Base-by-base conservation (phyloP, 1,140 invertebrate species). In the Druon quercuslanigerum region DNA sequence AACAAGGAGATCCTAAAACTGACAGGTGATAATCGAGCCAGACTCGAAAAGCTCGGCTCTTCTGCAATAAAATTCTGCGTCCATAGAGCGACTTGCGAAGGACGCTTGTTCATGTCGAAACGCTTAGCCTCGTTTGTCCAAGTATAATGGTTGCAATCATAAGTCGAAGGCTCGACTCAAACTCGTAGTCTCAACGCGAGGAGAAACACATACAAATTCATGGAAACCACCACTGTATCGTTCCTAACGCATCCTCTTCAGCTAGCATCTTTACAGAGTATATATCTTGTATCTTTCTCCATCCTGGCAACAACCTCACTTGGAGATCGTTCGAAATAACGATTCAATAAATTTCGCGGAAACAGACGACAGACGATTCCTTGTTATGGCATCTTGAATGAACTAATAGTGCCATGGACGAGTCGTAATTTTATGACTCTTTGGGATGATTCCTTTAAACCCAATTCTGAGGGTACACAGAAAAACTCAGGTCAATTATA, bases 51-150 rank as follows among this genome's bases (percentile, higher is more conserved):
- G 40, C 57, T 52, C 80, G 77, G 81, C 80, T 73, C 25, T 74
- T 57, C 56, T 71, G 71, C 73, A 77, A 75, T n/a, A n/a, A n/a
- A n/a, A n/a, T 75, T 76, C 74, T 56, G 74, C 60, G 73, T 60
- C 73, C 73, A 78, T 75, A 60, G 77, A 71, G 50, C 73, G 71
- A 74, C 66, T 71, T 72, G 73, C 80, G 82, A 83, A 88, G 84
- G 84, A 82, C 79, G 78, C 74, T 76, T 73, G 79, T 70, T 77
- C 57, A 78, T 86, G 84, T 88, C 86, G 88, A 88, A 87, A 87
- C 82, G 85, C 84, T 88, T 86, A 89, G 86, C 84, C 87, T 88
- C 87, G 87, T 89, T 88, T 88, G 84, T 88, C 84, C 81, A 80
- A 84, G 85, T 82, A 33, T 33, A 87, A 86, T 85, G 84, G 81